phyloP scores from a whole-genome alignment of 2,113 vertebrate genomes.

The Campylomormyrus tamandua region DNA sequence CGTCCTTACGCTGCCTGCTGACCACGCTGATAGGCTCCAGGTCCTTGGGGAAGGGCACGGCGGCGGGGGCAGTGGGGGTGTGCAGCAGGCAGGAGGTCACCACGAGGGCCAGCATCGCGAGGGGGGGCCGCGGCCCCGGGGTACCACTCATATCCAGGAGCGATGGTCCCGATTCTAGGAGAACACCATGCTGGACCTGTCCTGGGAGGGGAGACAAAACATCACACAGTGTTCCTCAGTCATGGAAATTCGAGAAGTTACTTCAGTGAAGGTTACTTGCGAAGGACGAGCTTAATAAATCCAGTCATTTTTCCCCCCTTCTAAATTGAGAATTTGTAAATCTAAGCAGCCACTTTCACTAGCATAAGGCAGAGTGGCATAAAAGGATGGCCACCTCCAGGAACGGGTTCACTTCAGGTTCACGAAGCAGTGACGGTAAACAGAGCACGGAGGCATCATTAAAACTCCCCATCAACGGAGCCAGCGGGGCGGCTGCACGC shows the following conservation, averaged over 20 bases:
- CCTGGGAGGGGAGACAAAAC: not conserved
- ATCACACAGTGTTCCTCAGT: not conserved
- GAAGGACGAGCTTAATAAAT: not conserved
- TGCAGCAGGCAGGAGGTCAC: conserved; percentile 43
- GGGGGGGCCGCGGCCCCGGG: conserved; percentile 48
- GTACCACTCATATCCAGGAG: conserved; percentile 58
- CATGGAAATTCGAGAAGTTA: not conserved
- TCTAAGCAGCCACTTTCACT: not conserved
- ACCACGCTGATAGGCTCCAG: conserved; percentile 62
- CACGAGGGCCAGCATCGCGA: conserved; percentile 46
- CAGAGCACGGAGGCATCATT: not conserved
- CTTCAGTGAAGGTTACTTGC: not conserved
- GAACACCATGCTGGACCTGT: conserved; percentile 54
- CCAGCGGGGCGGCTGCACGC: not conserved
- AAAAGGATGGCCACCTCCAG: not conserved
- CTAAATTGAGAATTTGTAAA: not conserved
- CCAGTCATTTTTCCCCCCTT: not conserved
- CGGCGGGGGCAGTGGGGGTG: conserved; percentile 48
- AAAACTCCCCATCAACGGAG: not conserved
- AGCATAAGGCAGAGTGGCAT: not conserved
- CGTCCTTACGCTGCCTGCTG: conserved; percentile 57
- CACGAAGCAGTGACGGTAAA: not conserved
- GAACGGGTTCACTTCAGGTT: not conserved
- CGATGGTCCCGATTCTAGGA: conserved; percentile 45
- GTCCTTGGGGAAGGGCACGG: conserved; percentile 63